Conservation (phyloP, 2,113 vertebrate species). For the Serinus canaria region DNA sequence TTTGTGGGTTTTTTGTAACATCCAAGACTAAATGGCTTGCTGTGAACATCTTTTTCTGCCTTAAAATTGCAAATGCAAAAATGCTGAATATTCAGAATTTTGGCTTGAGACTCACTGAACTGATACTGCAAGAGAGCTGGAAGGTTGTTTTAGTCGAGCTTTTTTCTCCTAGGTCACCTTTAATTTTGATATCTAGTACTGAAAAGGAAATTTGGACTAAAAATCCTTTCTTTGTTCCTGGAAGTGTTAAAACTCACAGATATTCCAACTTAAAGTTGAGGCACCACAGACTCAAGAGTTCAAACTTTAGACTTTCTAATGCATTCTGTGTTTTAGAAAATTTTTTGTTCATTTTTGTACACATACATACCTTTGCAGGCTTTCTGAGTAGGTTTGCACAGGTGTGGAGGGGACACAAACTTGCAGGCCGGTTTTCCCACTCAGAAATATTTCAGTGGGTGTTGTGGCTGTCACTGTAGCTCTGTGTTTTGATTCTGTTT, state of each 20-base stretch:
- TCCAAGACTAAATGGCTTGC: background rate
- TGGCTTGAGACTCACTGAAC: background rate
- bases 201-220: background rate
- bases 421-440: background rate
- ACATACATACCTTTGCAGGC: background rate
- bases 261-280: background rate
- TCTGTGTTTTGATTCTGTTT: background rate
- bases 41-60: conserved; percentile 12
- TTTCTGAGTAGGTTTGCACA: background rate
- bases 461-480: background rate
- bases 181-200: background rate
- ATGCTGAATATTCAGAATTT: background rate
- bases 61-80: conserved; percentile 28
- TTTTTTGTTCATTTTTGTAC: background rate
- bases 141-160: background rate
- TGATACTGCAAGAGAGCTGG: background rate
- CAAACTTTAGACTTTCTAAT: background rate
- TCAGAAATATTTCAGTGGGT: background rate
- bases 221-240: background rate
- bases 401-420: background rate
- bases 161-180: background rate
- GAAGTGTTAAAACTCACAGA: background rate
- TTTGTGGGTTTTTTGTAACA: background rate
- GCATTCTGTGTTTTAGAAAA: background rate
- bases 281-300: background rate